phyloP scores from a whole-genome alignment of 2,797 vertebrate species.

The Megalops cyprinoides region DNA sequence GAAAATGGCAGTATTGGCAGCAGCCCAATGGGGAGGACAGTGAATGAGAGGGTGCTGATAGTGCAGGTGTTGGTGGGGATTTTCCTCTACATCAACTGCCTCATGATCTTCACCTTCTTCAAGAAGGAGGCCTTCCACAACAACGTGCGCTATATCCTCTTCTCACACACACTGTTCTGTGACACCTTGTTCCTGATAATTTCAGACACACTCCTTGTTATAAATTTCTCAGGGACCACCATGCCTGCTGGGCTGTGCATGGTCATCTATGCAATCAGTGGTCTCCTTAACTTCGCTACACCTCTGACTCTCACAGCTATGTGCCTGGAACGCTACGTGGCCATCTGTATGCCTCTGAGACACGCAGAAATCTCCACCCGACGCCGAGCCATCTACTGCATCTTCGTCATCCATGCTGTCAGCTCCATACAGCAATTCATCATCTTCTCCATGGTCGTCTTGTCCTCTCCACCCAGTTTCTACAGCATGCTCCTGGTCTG shows the following conservation, averaged over 20 bases:
- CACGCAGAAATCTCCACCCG: slow-evolving; percentile 29
- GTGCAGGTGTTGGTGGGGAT: slow-evolving; percentile 52
- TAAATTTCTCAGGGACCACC: background rate
- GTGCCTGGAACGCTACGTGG: slow-evolving; percentile 62
- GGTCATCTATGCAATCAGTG: slow-evolving; percentile 40
- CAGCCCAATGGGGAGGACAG: background rate
- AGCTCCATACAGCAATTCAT: slow-evolving; percentile 34
- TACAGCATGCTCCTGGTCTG: too few relatives aligned
- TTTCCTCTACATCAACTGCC: slow-evolving; percentile 57
- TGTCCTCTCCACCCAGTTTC: background rate
- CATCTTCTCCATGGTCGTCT: slow-evolving; percentile 11
- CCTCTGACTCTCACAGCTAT: slow-evolving; percentile 61
- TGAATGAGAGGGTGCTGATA: slow-evolving; percentile 34
- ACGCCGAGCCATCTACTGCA: too few relatives aligned
- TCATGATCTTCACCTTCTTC: slow-evolving; percentile 62
- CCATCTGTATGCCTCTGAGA: slow-evolving; percentile 62
- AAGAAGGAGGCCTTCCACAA: slow-evolving; percentile 58
- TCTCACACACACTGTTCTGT: background rate
- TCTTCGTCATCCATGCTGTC: too few relatives aligned
- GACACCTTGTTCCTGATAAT: background rate
- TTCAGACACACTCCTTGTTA: background rate
- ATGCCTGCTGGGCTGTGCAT: slow-evolving; percentile 22
- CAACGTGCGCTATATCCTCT: slow-evolving; percentile 50
- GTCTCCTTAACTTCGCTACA: too few relatives aligned
- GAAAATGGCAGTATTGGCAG: background rate